Conservation (phyloP, 2,113 vertebrate genomes). For the Marmota flaviventris region DNA sequence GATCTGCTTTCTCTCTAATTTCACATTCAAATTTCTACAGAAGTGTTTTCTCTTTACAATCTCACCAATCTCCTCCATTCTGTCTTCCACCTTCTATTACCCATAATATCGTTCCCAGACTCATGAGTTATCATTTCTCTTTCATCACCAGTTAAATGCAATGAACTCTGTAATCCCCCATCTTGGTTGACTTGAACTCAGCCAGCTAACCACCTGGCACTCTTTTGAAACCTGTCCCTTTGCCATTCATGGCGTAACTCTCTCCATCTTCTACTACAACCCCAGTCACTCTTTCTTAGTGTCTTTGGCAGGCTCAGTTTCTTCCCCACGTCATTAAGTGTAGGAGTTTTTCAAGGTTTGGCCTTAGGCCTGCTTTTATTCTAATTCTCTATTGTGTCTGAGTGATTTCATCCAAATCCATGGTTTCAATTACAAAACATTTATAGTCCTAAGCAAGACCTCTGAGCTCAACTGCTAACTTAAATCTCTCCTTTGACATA, state of each 20-base stretch:
- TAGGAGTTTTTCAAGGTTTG: slow-evolving; percentile 64
- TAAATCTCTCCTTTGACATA: slow-evolving; percentile 63
- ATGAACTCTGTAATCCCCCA: background rate
- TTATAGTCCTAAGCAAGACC: slow-evolving; percentile 41
- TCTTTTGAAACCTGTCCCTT: background rate
- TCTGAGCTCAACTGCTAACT: slow-evolving; percentile 59
- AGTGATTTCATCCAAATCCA: slow-evolving; percentile 59
- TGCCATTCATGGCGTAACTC: background rate
- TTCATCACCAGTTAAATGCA: background rate
- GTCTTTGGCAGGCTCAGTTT: slow-evolving; percentile 50
- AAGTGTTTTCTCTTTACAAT: background rate
- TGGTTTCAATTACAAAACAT: slow-evolving; percentile 79
- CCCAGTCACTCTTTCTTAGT: background rate
- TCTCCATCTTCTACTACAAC: background rate
- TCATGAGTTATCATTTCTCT: background rate
- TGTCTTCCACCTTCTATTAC: background rate
- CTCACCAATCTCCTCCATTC: background rate
- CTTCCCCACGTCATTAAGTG: slow-evolving; percentile 53
- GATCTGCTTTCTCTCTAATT: background rate
- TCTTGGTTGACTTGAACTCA: background rate
- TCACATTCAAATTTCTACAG: background rate
- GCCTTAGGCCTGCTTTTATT: slow-evolving; percentile 55
- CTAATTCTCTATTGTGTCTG: slow-evolving; percentile 38
- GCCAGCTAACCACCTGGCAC: background rate
- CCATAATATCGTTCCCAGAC: background rate